Conservation (phyloP, 2,888 invertebrate species). For the Caenorhabditis japonica region DNA sequence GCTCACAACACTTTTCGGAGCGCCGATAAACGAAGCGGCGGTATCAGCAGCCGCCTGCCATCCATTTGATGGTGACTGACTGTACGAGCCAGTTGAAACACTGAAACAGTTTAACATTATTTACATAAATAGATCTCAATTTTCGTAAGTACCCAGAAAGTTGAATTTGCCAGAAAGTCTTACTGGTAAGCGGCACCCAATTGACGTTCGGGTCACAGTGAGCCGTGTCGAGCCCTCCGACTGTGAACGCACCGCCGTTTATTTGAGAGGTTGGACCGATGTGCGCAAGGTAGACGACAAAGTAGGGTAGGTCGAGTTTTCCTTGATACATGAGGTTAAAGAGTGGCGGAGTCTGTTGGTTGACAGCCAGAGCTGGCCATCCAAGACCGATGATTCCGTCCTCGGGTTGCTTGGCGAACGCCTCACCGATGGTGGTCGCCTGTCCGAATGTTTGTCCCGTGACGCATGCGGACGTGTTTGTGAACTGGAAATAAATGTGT, state of each 20-base stretch:
- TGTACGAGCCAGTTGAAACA: constrained; percentile 51
- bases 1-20: constrained; percentile 63
- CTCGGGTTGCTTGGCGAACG: constrained; percentile 78
- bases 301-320: constrained; percentile 61
- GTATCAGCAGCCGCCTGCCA: constrained; percentile 68
- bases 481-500: constrained; percentile 68
- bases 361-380: constrained; percentile 79
- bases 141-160: constrained; percentile 53
- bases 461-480: constrained; percentile 71
- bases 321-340: constrained; percentile 67
- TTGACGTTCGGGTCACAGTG: constrained; percentile 54
- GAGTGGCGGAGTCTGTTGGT: constrained; percentile 76
- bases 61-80: constrained; percentile 40
- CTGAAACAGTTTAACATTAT: constrained; percentile 29
- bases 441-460: constrained; percentile 79
- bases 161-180: constrained; percentile 68
- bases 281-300: constrained; percentile 56
- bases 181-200: constrained; percentile 63
- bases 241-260: constrained; percentile 68
- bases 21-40: constrained; percentile 70
- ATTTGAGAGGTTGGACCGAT: constrained; percentile 55
- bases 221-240: constrained; percentile 63
- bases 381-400: constrained; percentile 78
- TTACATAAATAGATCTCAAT: no score
- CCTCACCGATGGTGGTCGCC: constrained; percentile 79